phyloP scores from a whole-genome alignment of 2,888 invertebrate genomes.

The Sycophila texana region DNA sequence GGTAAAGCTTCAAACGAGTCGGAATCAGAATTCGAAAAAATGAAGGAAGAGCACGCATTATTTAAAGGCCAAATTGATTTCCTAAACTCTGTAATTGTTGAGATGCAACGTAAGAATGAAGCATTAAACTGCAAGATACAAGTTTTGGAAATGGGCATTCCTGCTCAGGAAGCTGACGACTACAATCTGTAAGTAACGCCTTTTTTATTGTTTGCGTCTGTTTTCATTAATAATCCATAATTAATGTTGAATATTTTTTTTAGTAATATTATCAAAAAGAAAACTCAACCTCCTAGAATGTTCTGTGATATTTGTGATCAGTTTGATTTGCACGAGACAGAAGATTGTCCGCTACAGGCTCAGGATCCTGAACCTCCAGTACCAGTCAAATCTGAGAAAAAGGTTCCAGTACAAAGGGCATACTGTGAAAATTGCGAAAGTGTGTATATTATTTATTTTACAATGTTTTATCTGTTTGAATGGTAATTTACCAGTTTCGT shows the following conservation, averaged over 20 bases:
- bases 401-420: conserved; percentile 78
- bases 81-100: conserved; percentile 96
- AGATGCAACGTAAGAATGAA: conserved; percentile 95
- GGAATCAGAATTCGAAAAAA: conserved; percentile 62
- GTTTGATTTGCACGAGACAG: conserved; percentile 97
- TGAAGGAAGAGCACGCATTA: conserved; percentile 81
- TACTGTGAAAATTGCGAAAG: conserved; percentile 97
- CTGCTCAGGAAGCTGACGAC: conserved; percentile 75
- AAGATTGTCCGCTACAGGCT: conserved; percentile 94
- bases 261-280: conserved; percentile 71
- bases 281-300: conserved; percentile 84
- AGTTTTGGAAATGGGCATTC: conserved; percentile 83
- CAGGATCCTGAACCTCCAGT: conserved; percentile 78
- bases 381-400: conserved; percentile 62
- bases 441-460: conserved; percentile 71
- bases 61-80: conserved; percentile 89
- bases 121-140: conserved; percentile 87
- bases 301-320: conserved; percentile 99
- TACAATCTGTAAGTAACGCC: conserved; percentile 75
- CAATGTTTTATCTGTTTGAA: conserved; percentile 7
- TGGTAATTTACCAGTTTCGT: conserved; percentile 57
- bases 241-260: conserved; percentile 17
- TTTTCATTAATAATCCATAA: background rate
- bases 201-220: background rate
- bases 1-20: conserved; percentile 53